A percentile compares a stretch with the other conserved stretches of the same genome.
phyloP scores from a whole-genome alignment of 2,888 invertebrate genomes.

The Dasysyrphus albostriatus region DNA sequence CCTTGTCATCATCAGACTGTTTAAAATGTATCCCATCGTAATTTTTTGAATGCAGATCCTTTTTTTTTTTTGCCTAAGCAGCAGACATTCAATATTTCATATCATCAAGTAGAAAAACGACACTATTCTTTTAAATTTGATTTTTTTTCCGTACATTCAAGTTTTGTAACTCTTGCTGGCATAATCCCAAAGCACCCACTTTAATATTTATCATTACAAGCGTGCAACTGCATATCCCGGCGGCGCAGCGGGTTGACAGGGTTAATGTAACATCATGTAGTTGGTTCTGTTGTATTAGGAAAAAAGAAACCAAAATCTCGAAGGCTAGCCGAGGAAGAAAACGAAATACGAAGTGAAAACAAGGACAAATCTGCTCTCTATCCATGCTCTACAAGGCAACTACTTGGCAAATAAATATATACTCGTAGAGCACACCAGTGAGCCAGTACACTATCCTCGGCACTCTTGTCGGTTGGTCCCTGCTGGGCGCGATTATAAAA shows the following conservation, averaged over 20 bases:
- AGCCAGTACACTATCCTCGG: not conserved
- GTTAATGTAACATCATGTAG: conserved; percentile 46
- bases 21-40: not conserved
- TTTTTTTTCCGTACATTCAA: conserved; percentile 22
- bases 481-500: conserved; percentile 59
- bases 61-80: conserved; percentile 50
- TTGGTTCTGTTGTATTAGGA: conserved; percentile 47
- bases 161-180: conserved; percentile 36
- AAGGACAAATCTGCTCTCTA: conserved; percentile 62
- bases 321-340: not conserved
- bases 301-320: conserved; percentile 19
- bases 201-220: conserved; percentile 67
- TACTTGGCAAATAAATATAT: conserved; percentile 65
- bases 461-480: conserved; percentile 3
- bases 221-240: conserved; percentile 54
- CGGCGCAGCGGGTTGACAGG: not conserved
- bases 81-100: conserved; percentile 49
- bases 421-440: not conserved
- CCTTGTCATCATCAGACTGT: conserved; percentile 6
- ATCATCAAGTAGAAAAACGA: conserved; percentile 51
- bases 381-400: conserved; percentile 62
- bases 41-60: conserved; percentile 45
- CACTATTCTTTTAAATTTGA: conserved; percentile 10
- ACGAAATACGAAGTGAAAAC: conserved; percentile 58
- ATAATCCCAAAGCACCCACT: conserved; percentile 61